Percentiles rank a stretch among this genome's conserved stretches.
These are phyloP conservation scores for Nasonovia ribisnigri DNA, from an alignment of 2,888 invertebrate species.

Conservation along the genomic window DNA sequence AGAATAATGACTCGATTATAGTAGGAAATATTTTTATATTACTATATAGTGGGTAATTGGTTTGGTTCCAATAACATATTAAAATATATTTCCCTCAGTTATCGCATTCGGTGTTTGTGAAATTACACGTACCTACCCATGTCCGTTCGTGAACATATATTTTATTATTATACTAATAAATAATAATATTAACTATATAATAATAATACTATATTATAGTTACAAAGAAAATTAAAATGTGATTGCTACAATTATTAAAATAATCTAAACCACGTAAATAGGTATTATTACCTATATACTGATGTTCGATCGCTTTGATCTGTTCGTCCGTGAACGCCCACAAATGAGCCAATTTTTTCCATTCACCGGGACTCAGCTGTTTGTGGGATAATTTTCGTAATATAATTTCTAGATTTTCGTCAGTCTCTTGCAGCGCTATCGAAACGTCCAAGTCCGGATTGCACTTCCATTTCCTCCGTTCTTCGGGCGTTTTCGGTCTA, in stretches of 20 bases:
- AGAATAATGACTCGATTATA: neutral
- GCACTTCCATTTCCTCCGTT: slow-evolving; percentile 65
- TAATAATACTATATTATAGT: too few relatives aligned
- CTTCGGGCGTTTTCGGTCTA: slow-evolving; percentile 49
- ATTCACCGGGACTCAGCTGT: slow-evolving; percentile 76
- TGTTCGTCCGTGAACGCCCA: slow-evolving; percentile 81
- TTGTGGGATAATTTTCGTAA: slow-evolving; percentile 75
- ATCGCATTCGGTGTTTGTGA: neutral
- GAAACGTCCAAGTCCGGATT: slow-evolving; percentile 66
- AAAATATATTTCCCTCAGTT: neutral
- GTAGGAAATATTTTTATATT: neutral
- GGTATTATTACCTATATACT: slow-evolving; percentile 75
- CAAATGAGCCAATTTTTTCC: slow-evolving; percentile 77
- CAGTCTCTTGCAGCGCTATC: slow-evolving; percentile 66
- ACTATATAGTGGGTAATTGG: too few relatives aligned
- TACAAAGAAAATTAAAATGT: neutral
- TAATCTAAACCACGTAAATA: neutral
- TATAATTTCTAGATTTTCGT: slow-evolving; percentile 70
- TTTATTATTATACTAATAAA: neutral
- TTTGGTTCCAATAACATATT: neutral
- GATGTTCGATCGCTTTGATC: slow-evolving; percentile 79
- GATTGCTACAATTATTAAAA: neutral
- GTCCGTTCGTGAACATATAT: too few relatives aligned
- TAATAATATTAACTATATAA: neutral
- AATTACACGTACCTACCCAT: too few relatives aligned